Conservation (phyloP, 2,888 invertebrate genomes). For the Mythimna pallens region DNA sequence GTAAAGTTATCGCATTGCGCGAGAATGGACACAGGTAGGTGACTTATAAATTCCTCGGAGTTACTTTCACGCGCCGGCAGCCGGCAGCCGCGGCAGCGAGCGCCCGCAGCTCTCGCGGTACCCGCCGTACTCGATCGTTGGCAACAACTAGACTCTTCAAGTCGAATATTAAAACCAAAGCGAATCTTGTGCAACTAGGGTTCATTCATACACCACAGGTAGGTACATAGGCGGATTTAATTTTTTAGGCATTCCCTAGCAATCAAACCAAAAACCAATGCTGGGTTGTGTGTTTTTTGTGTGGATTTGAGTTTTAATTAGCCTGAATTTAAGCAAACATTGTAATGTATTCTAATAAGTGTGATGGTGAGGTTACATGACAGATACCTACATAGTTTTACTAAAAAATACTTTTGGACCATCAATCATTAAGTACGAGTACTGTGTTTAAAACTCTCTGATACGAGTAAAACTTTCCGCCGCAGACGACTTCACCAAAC, state of each 20-base stretch:
- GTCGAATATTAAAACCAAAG: not conserved
- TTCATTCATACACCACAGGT: not conserved
- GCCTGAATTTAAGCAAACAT: too few species aligned
- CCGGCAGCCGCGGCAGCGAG: not conserved
- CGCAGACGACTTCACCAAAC: not conserved
- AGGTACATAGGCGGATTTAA: too few species aligned
- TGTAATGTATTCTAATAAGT: too few species aligned
- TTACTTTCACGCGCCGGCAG: slow-evolving; percentile 55
- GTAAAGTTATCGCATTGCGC: slow-evolving; percentile 33
- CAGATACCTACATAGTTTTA: not conserved
- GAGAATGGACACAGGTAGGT: slow-evolving; percentile 49
- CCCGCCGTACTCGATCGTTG: not conserved
- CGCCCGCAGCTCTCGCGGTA: not conserved
- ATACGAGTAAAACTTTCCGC: not conserved
- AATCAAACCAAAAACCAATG: not conserved
- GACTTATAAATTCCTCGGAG: slow-evolving; percentile 31
- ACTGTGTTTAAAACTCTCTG: not conserved
- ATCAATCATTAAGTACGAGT: not conserved
- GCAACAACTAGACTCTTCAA: not conserved
- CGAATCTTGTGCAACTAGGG: not conserved
- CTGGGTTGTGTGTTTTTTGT: too few species aligned
- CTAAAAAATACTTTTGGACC: not conserved
- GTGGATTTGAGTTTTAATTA: too few species aligned
- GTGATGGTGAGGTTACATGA: not conserved
- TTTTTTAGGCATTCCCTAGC: not conserved